A percentile compares a stretch with the other conserved stretches of the same genome.
Evolutionary conservation across 2,113 vertebrate species (phyloP).

Genomic region (Pontoporia blainvillei): DNA sequence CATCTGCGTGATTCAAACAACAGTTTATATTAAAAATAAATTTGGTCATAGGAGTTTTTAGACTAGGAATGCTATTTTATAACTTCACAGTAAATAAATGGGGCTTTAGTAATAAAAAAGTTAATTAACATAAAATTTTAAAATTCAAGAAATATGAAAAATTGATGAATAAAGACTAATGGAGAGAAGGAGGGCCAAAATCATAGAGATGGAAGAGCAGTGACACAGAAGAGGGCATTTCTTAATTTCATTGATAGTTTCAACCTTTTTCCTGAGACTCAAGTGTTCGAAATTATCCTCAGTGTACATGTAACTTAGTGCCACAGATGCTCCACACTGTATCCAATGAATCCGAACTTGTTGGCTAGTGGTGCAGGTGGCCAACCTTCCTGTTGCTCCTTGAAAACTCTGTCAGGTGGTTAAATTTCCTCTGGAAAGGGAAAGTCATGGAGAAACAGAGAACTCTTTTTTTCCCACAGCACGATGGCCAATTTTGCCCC

Average conservation of each 20-base stretch:
- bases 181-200: not conserved
- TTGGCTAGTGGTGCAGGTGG: not conserved
- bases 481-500: not conserved
- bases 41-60: not conserved
- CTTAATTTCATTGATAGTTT: not conserved
- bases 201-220: not conserved
- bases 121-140: not conserved
- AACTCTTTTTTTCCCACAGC: not conserved
- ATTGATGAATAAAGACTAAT: not conserved
- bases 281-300: not conserved
- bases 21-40: not conserved
- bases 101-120: not conserved
- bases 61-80: not conserved
- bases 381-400: not conserved
- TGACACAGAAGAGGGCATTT: not conserved
- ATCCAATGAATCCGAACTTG: not conserved
- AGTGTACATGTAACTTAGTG: not conserved
- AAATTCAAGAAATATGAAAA: not conserved
- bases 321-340: not conserved
- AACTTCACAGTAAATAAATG: not conserved
- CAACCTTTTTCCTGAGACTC: not conserved
- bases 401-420: not conserved
- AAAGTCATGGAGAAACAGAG: not conserved
- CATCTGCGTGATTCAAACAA: not conserved
- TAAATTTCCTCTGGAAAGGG: not conserved